These are phyloP conservation scores for Rhamnusium bicolor DNA, from an alignment of 2,888 invertebrate species.

Conservation along the genomic window DNA sequence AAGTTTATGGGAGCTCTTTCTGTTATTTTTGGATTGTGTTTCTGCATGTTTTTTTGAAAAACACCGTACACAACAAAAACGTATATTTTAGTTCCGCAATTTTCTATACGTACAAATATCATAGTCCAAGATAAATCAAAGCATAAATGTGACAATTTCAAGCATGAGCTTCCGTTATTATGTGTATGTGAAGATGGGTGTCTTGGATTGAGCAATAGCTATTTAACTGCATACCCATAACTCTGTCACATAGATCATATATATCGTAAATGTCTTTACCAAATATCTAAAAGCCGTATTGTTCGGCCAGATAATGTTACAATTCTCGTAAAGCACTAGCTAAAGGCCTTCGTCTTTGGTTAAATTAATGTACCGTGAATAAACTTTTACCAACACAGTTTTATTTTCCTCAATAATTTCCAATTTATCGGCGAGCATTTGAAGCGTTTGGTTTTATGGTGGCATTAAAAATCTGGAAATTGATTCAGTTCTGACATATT, in stretches of 20 bases:
- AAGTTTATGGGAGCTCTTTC: too few relatives aligned
- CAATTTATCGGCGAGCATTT: conserved; percentile 14
- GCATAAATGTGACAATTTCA: conserved; percentile 20
- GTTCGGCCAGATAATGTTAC: conserved; percentile 15
- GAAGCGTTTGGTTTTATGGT: conserved; percentile 6
- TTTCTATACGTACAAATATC: not conserved
- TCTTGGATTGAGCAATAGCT: conserved; percentile 7
- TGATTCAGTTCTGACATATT: conserved; percentile 10
- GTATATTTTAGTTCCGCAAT: too few relatives aligned
- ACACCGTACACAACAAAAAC: too few relatives aligned
- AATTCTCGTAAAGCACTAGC: conserved; percentile 3
- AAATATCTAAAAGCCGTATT: conserved; percentile 4
- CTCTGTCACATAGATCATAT: conserved; percentile 8
- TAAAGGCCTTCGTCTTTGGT: conserved; percentile 10
- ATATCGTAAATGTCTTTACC: conserved; percentile 22
- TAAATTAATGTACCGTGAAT: conserved; percentile 1
- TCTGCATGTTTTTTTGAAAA: too few relatives aligned
- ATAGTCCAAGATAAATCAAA: not conserved
- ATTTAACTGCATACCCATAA: not conserved
- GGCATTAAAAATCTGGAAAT: conserved; percentile 14
- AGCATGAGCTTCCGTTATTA: not conserved
- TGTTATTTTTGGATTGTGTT: too few relatives aligned
- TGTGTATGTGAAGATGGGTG: conserved; percentile 14
- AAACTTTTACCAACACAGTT: conserved; percentile 11
- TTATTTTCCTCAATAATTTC: conserved; percentile 18